Evolutionary conservation across 2,888 invertebrate genomes (phyloP).

Genomic region (Caprella mutica): DNA sequence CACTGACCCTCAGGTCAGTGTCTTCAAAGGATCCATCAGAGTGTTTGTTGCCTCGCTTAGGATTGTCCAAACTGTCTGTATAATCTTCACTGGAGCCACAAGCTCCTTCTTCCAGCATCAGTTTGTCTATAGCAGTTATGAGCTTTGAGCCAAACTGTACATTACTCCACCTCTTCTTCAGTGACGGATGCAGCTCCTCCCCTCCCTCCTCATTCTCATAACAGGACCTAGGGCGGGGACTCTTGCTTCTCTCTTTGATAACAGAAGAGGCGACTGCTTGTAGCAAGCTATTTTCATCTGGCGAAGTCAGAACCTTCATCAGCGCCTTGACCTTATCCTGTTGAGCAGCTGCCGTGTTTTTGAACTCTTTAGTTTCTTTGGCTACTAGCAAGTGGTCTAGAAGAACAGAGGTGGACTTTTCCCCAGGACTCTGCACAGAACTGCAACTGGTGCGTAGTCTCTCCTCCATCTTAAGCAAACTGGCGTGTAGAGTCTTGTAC

Average conservation of each 20-base stretch:
- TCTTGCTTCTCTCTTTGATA: slow-evolving; percentile 23
- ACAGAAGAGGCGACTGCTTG: slow-evolving; percentile 46
- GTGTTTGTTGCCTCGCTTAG: slow-evolving; percentile 7
- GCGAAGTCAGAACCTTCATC: slow-evolving; percentile 30
- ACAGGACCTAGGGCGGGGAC: slow-evolving; percentile 54
- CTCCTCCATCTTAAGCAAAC: slow-evolving; percentile 55
- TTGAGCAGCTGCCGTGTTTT: slow-evolving; percentile 30
- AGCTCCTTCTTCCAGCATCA: slow-evolving; percentile 52
- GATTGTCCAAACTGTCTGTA: slow-evolving; percentile 56
- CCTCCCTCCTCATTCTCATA: slow-evolving; percentile 47
- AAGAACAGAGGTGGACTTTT: slow-evolving; percentile 28
- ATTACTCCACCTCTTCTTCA: slow-evolving; percentile 60
- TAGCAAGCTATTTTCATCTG: slow-evolving; percentile 50
- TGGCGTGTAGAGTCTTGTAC: slow-evolving; percentile 61
- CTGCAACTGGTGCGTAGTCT: slow-evolving; percentile 35
- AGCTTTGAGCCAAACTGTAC: slow-evolving; percentile 58
- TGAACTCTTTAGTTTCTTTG: slow-evolving; percentile 34
- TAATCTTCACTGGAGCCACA: slow-evolving; percentile 59
- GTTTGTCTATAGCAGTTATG: slow-evolving; percentile 59
- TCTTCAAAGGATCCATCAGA: slow-evolving; percentile 17
- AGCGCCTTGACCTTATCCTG: slow-evolving; percentile 29
- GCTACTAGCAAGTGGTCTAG: slow-evolving; percentile 30
- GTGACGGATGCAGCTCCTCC: slow-evolving; percentile 39
- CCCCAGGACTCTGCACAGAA: slow-evolving; percentile 28
- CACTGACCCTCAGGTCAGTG: slow-evolving; percentile 15